phyloP scores from a whole-genome alignment of 2,888 invertebrate species.

The Diaperis boleti region DNA sequence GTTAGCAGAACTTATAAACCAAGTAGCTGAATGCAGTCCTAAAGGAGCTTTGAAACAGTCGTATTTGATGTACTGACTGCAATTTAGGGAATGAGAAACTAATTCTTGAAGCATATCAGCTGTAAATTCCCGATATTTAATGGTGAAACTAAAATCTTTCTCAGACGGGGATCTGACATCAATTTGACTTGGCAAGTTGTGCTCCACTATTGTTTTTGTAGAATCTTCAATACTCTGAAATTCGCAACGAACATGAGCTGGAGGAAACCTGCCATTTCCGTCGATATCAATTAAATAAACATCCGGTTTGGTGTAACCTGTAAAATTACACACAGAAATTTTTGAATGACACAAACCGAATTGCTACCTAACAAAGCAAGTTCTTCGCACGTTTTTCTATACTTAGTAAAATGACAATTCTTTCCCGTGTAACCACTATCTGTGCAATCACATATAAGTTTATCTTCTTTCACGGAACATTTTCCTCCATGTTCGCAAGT shows the following conservation, averaged over 20 bases:
- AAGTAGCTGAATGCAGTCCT: constrained; percentile 88
- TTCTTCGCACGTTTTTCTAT: constrained; percentile 93
- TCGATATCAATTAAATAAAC: constrained; percentile 95
- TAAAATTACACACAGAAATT: too few species aligned
- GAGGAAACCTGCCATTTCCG: constrained; percentile 92
- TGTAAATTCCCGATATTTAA: constrained; percentile 89
- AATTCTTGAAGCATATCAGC: constrained; percentile 92
- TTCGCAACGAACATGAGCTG: constrained; percentile 92
- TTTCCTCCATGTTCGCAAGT: constrained; percentile 94
- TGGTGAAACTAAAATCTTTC: constrained; percentile 85
- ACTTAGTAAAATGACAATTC: constrained; percentile 94
- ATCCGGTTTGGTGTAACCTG: constrained; percentile 86
- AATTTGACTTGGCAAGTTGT: constrained; percentile 90
- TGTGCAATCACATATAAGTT: constrained; percentile 90
- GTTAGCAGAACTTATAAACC: constrained; percentile 88
- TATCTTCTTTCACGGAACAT: constrained; percentile 90
- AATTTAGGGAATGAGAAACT: constrained; percentile 89
- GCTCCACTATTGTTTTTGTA: constrained; percentile 90
- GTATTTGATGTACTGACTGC: constrained; percentile 90
- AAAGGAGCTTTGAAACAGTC: constrained; percentile 91
- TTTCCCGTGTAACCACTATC: constrained; percentile 93
- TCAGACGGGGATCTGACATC: constrained; percentile 85
- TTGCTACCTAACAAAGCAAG: constrained; percentile 83
- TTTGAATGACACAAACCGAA: too few species aligned
- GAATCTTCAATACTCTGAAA: constrained; percentile 89